Evolutionary conservation across 2,113 vertebrate genomes (phyloP), one percentile per base, ranked within the genome.

Genomic region (Zosterops pallidus): DNA sequence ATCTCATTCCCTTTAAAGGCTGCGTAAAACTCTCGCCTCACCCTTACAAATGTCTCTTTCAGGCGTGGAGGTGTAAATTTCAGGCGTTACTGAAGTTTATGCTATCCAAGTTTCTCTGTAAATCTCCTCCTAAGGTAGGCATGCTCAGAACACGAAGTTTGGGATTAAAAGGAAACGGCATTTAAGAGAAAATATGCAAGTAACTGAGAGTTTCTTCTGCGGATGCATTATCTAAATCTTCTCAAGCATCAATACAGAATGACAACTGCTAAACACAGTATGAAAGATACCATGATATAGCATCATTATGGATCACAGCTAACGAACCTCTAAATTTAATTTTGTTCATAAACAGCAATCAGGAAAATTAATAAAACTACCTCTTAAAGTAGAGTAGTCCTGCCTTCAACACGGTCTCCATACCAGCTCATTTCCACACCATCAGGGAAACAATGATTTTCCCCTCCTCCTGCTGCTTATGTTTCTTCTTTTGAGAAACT

Each of bases 241-340:
- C 70, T 37, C 83, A 57, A 78, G n/a, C 46, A 88, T 26, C 19
- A 9, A 29, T 47, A 82, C 4, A 37, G 63, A 86, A 70, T 1
- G 5, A 55, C 18, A 53, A 44, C 8, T 25, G 49, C 46, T 79
- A 65, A 71, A 62, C 47, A 83, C 19, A 94, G 19, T 42, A 81
- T 35, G 42, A 83, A 92, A 95, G 42, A 68, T 7, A 93, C 80
- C 17, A 47, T 11, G 39, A 72, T 1, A 79, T 4, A 42, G 21
- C 5, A 14, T 56, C 33, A 59, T 72, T 87, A 77, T 6, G 28
- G 46, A 69, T 52, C 5, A 16, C 62, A 83, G 57, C 42, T 92
- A 95, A 95, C 57, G 53, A 95, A 76, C 46, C 15, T 68, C 57
- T 92, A 64, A 56, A 89, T 90, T 85, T 69, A 23, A 57, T 83